Evolutionary conservation across 2,113 vertebrate genomes (phyloP).

Genomic region (Piaya cayana): DNA sequence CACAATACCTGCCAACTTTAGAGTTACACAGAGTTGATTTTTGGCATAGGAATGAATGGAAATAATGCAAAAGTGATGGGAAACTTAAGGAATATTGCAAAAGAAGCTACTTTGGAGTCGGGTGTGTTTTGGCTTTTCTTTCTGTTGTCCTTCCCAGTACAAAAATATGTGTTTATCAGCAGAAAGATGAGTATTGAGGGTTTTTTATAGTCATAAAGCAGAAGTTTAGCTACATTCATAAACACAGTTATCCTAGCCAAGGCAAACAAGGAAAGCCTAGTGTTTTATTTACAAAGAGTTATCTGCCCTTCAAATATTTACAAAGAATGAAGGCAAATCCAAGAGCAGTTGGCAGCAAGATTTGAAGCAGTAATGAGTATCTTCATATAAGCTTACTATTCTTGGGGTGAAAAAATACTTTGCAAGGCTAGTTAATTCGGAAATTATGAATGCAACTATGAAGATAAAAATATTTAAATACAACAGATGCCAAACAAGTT

Average conservation of each 20-base stretch:
- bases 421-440: background rate
- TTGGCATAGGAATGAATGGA: background rate
- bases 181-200: background rate
- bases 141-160: background rate
- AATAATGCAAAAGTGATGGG: background rate
- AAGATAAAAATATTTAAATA: background rate
- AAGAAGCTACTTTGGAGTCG: background rate
- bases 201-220: constrained; percentile 7
- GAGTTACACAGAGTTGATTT: background rate
- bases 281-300: constrained; percentile 30
- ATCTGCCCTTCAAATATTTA: constrained; percentile 53
- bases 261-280: constrained; percentile 29
- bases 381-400: constrained; percentile 7
- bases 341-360: constrained; percentile 30
- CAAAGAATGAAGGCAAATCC: constrained; percentile 19
- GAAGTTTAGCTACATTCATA: background rate
- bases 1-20: background rate
- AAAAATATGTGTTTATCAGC: background rate
- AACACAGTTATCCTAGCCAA: constrained; percentile 13
- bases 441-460: background rate
- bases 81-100: background rate
- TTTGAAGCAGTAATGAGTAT: background rate
- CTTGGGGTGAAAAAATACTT: background rate
- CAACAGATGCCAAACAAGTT: background rate
- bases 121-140: background rate